phyloP scores from a whole-genome alignment of 1,140 invertebrate genomes.

The silkworm (Bombyx mori) region DNA sequence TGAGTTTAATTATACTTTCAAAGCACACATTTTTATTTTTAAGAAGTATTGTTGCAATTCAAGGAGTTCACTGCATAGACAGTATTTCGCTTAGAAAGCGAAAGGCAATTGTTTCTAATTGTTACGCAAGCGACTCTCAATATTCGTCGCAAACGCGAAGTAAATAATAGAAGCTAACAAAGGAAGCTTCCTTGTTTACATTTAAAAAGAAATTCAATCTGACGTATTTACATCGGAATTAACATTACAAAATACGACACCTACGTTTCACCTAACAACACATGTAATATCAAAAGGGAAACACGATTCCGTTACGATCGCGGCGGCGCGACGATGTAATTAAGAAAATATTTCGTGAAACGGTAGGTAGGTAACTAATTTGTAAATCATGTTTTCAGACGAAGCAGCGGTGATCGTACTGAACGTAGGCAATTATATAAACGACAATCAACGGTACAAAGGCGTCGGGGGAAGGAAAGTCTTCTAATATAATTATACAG shows the following conservation, averaged over 20 bases:
- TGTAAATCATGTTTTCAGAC: constrained; percentile 27
- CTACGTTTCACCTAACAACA: background rate
- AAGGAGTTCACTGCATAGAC: no score
- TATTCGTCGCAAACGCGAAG: constrained; percentile 9
- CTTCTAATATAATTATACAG: constrained; percentile 58
- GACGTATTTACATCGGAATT: background rate
- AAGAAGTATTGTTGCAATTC: no score
- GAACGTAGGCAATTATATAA: constrained; percentile 64
- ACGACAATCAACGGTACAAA: constrained; percentile 58
- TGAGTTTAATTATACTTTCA: no score
- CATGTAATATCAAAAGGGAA: no score
- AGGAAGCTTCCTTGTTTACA: background rate
- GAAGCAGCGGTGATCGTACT: constrained; percentile 40
- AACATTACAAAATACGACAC: constrained; percentile 2
- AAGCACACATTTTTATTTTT: no score
- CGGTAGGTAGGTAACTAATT: constrained; percentile 34
- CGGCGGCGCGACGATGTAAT: constrained; percentile 24
- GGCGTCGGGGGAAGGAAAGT: constrained; percentile 50
- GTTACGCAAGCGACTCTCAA: constrained; percentile 26
- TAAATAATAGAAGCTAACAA: constrained; percentile 6
- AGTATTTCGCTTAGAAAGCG: constrained; percentile 46
- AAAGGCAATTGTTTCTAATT: constrained; percentile 39
- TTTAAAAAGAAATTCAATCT: constrained; percentile 1
- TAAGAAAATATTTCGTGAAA: constrained; percentile 56
- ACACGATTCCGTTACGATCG: no score